Conservation (phyloP, 2,888 invertebrate species). For the Sinotaia quadrata region DNA sequence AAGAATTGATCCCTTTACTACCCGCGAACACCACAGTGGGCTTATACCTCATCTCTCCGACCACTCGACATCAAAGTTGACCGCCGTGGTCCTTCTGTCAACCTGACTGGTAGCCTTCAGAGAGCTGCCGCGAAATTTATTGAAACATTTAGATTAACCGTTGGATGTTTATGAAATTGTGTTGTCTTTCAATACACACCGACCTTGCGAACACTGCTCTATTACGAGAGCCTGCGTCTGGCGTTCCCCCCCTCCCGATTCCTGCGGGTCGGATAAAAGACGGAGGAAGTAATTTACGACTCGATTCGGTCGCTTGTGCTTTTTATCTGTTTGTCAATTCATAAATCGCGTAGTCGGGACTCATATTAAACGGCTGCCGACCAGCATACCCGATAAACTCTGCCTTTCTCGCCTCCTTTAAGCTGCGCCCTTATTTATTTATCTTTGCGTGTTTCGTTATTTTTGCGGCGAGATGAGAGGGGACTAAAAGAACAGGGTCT, state of each 20-base stretch:
- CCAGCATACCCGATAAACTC: conserved; percentile 22
- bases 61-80: conserved; percentile 24
- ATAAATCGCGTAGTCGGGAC: conserved; percentile 43
- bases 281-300: conserved; percentile 7
- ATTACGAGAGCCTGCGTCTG: conserved; percentile 2
- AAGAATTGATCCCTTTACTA: not conserved
- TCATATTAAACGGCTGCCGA: conserved; percentile 16
- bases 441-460: conserved; percentile 12
- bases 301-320: conserved; percentile 21
- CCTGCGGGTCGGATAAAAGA: not conserved
- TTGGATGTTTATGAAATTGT: conserved; percentile 16
- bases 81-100: conserved; percentile 10
- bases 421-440: conserved; percentile 12
- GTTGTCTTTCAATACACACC: conserved; percentile 6
- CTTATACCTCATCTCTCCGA: not conserved
- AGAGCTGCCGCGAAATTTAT: conserved; percentile 8
- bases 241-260: not conserved
- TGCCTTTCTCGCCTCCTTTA: conserved; percentile 12
- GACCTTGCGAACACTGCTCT: not conserved
- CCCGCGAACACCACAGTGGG: not conserved
- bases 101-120: not conserved
- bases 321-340: conserved; percentile 46
- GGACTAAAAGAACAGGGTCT: not conserved
- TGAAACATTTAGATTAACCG: conserved; percentile 15
- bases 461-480: conserved; percentile 24